Evolutionary conservation across 2,888 invertebrate genomes (phyloP), one percentile per base, ranked within the genome.

Genomic region (Drosophila neoperkinsi): DNA sequence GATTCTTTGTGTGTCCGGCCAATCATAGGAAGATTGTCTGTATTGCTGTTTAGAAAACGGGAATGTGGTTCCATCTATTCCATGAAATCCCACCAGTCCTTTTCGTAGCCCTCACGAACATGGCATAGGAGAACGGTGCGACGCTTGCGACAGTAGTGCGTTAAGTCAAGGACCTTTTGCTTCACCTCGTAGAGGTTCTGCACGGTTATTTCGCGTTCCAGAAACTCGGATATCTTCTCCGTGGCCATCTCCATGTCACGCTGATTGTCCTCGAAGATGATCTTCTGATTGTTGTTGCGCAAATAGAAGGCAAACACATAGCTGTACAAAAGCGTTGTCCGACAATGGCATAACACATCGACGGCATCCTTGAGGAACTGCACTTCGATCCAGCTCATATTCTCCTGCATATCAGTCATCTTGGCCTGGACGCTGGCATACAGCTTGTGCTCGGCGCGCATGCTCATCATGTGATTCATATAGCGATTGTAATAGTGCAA

Each of bases 331-430:
- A 99, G 95, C 6, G 99, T 99, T 93, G 99, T 98, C 81, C 99
- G 96, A 94, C 99, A 99, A 93, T 97, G 97, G 94, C 98, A 99
- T 66, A 99, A 95, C 91, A 98, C 98, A 94, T 98, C 98, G 91
- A 99, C 98, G 53, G 99, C 99, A 93, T 98, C 98, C 94, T 98
- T 98, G 88, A 99, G 95, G 94, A 99, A 99, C 95, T 99, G 99
- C 70, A 99, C 99, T 95, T 99, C 99, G 90, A 99, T 99, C 99
- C 99, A 99, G 84, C 98, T 98, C 98, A 99, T 99, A 93, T 98
- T 98, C 92, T 98, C 98, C 93, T 99, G 99, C 99, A 99, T 99
- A 94, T 99, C 99, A 92, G 98, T 98, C 99, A 99, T 99, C 94
- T 99, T 99, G 93, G 97, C 96, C 94, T 98, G 98, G 66, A 99